These are phyloP conservation scores for Lethrus apterus DNA, from an alignment of 1,140 invertebrate genomes.

Conservation along the genomic window DNA sequence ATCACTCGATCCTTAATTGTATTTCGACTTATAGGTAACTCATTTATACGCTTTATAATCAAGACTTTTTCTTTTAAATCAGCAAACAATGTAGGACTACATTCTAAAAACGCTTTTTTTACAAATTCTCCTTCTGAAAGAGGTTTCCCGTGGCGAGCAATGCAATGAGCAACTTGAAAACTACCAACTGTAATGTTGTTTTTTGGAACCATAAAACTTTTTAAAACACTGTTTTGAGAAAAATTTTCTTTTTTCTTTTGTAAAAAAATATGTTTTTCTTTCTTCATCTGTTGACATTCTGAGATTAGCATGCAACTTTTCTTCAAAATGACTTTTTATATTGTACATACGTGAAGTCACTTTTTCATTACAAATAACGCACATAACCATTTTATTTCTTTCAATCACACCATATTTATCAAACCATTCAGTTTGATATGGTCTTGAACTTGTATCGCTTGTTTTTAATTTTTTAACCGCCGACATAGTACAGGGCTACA, in stretches of 20 bases:
- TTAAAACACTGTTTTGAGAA: not conserved
- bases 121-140: conserved; percentile 1
- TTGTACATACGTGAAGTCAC: not conserved
- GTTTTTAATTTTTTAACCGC: too few relatives aligned
- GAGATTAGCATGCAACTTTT: not conserved
- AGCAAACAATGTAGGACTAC: conserved; percentile 16
- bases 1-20: conserved; percentile 25
- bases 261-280: conserved; percentile 1
- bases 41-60: conserved; percentile 21
- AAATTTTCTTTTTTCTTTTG: not conserved
- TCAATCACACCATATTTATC: not conserved
- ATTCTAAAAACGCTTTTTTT: conserved; percentile 10
- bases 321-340: not conserved
- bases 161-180: not conserved
- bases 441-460: not conserved
- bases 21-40: conserved; percentile 21
- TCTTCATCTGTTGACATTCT: not conserved
- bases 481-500: too few relatives aligned
- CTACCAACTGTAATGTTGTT: not conserved
- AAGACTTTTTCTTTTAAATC: conserved; percentile 22
- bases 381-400: conserved; percentile 1
- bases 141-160: not conserved
- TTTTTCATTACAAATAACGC: not conserved
- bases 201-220: not conserved
- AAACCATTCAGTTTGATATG: not conserved